Evolutionary conservation across 2,888 invertebrate genomes (phyloP).

Genomic region (Tryphoninae sp.): DNA sequence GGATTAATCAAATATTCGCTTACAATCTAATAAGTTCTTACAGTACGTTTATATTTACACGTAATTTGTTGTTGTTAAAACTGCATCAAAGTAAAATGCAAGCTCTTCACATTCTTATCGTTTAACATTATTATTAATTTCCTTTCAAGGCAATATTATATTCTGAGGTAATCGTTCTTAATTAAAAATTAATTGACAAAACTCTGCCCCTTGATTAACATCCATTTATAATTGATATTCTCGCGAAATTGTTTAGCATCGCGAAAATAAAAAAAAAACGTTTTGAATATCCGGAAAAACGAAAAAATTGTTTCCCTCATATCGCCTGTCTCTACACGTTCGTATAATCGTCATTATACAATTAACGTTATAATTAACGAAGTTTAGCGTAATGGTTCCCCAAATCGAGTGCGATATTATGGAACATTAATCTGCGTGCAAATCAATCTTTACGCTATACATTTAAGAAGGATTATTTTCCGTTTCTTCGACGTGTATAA

Average conservation of each 20-base stretch:
- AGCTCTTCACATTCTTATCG: constrained; percentile 33
- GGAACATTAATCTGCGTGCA: constrained; percentile 58
- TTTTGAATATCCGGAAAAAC: constrained; percentile 7
- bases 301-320: constrained; percentile 42
- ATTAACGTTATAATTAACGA: constrained; percentile 38
- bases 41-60: constrained; percentile 59
- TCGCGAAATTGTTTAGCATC: constrained; percentile 32
- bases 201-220: constrained; percentile 56
- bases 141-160: constrained; percentile 16
- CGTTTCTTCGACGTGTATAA: constrained; percentile 5
- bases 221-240: constrained; percentile 44
- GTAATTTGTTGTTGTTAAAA: constrained; percentile 42
- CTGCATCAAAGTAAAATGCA: constrained; percentile 49
- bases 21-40: constrained; percentile 36
- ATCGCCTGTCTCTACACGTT: constrained; percentile 31
- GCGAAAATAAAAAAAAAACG: constrained; percentile 2
- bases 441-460: constrained; percentile 42
- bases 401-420: constrained; percentile 55
- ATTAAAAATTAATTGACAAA: constrained; percentile 47
- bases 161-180: constrained; percentile 52
- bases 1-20: constrained; percentile 42
- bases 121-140: constrained; percentile 20
- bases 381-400: constrained; percentile 64
- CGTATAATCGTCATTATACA: constrained; percentile 43
- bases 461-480: constrained; percentile 34